A percentile compares a stretch with the other conserved stretches of the same genome.
Evolutionary conservation across 2,113 vertebrate genomes (phyloP).

Genomic region (Cochlearius cochlearius): DNA sequence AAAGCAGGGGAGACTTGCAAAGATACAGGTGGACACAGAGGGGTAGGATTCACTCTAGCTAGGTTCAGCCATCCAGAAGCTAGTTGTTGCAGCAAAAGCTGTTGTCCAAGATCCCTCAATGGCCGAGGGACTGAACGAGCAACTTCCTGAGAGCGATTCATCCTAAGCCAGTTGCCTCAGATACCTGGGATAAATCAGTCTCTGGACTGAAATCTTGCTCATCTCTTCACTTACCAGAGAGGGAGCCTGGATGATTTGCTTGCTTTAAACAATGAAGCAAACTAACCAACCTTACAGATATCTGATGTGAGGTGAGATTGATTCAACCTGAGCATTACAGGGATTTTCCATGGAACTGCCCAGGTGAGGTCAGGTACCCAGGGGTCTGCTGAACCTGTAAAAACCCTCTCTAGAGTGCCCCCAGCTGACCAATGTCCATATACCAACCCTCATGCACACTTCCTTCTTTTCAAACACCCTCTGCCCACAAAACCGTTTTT

Average conservation of each 20-base stretch:
- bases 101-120: neutral
- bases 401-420: neutral
- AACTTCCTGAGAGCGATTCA: neutral
- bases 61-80: neutral
- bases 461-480: neutral
- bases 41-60: neutral
- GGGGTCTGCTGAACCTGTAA: neutral
- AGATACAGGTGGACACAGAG: neutral
- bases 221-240: neutral
- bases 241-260: neutral
- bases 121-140: neutral
- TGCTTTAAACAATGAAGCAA: neutral
- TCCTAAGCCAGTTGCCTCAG: neutral
- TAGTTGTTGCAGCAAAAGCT: neutral
- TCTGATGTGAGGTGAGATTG: neutral
- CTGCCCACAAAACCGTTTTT: neutral
- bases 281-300: neutral
- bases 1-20: neutral
- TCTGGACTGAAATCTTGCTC: neutral
- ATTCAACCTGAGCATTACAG: neutral
- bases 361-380: neutral
- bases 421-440: neutral
- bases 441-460: neutral
- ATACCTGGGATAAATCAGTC: neutral
- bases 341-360: neutral